Evolutionary conservation across 2,888 invertebrate genomes (phyloP), one percentile per base, ranked within the genome.

Genomic region (Rhagonycha fulva): DNA sequence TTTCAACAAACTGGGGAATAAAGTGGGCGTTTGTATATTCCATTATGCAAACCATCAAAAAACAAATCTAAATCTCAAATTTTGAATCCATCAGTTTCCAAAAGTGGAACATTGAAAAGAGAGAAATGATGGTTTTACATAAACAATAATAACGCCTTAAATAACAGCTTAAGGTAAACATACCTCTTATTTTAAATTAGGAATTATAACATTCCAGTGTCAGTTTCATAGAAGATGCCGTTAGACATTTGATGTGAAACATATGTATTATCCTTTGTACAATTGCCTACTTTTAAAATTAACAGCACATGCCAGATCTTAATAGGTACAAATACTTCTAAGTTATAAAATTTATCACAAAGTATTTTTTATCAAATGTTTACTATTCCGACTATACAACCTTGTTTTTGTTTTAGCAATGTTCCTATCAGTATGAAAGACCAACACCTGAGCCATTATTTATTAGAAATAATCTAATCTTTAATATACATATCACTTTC

Each of bases 141-240:
- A 7, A 47, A 47, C 47, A 47, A 47, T n/a, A 47, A 47, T 47
- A 47, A 47, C n/a, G 47, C n/a, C 47, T n/a, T 47, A 47, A 47
- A 47, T 47, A 47, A 47, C 47, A 47, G 47, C 47, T 47, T 47
- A 47, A 47, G 7, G 47, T 47, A 7, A 62, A 62, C 62, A 62
- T n/a, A 62, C 62, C 62, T 62, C 11, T n/a, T 62, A 19, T 62
- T 62, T 24, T 26, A 72, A 66, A 72, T 76, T 69, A 23, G 76
- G 76, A 76, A 76, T 66, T 70, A 73, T 28, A 76, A 76, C 76
- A 76, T 72, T 76, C 76, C 76, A 30, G 70, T 73, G 72, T 76
- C n/a, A 47, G 47, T 47, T 47, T 47, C 47, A 47, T 47, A 47
- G 47, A n/a, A 5, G 47, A 47, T 47, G 47, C n/a, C 2, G 7